phyloP scores from a whole-genome alignment of 2,797 vertebrate species.

The Acipenser transmontanus region DNA sequence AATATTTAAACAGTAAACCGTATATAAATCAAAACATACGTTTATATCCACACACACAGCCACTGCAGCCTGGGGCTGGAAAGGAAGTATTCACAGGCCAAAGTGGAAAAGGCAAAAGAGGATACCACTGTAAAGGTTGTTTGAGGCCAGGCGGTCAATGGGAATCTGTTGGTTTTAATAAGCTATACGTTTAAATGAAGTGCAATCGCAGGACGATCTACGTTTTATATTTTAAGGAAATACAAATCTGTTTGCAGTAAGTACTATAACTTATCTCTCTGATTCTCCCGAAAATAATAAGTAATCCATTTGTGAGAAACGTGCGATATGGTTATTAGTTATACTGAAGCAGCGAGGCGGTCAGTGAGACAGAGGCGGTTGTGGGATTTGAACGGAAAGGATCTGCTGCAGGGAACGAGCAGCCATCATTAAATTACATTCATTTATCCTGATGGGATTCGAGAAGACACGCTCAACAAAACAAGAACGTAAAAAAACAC shows the following conservation, averaged over 20 bases:
- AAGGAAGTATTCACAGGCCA: constrained; percentile 22
- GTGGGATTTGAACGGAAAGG: constrained; percentile 52
- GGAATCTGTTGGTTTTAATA: constrained; percentile 14
- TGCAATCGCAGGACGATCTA: neutral
- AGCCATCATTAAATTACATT: constrained; percentile 66
- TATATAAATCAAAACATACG: neutral
- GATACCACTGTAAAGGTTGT: constrained; percentile 50
- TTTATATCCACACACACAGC: constrained; percentile 1
- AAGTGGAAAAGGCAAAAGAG: constrained; percentile 23
- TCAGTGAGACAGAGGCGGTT: constrained; percentile 31
- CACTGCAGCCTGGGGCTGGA: constrained; percentile 15
- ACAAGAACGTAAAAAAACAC: constrained; percentile 7
- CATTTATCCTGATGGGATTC: constrained; percentile 56
- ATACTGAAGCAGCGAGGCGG: constrained; percentile 16
- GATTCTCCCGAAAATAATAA: constrained; percentile 8
- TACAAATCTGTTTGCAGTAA: neutral
- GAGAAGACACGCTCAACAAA: constrained; percentile 39
- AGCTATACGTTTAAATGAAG: constrained; percentile 6
- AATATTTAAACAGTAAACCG: neutral
- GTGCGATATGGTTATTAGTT: constrained; percentile 44
- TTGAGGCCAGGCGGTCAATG: constrained; percentile 76
- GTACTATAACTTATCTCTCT: neutral
- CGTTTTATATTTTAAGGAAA: neutral
- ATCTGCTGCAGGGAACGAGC: constrained; percentile 59
- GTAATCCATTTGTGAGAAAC: constrained; percentile 23